Percentiles rank a stretch among this genome's conserved stretches.
These are phyloP conservation scores for Sarotherodon lohbergeri DNA, from an alignment of 2,113 vertebrate genomes.

Conservation along the genomic window DNA sequence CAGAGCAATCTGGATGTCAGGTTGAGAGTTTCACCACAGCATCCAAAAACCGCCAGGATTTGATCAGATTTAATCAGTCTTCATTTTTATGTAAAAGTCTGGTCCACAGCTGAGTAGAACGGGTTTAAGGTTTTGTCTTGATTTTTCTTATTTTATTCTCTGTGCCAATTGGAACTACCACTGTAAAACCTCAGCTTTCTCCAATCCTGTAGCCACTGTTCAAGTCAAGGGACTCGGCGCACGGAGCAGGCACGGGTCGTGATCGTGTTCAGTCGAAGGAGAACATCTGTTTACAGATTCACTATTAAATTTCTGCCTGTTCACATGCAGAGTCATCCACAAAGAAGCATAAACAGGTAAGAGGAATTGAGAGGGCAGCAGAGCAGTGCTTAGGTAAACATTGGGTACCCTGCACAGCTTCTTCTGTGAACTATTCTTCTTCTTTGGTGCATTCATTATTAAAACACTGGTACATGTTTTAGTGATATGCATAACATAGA, in stretches of 20 bases:
- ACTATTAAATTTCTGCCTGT: background rate
- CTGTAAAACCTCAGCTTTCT: background rate
- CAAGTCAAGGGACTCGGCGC: background rate
- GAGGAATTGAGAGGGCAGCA: background rate
- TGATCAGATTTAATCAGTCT: background rate
- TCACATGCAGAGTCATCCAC: background rate
- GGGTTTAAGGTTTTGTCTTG: background rate
- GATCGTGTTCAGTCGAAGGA: background rate
- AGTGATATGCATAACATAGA: constrained; percentile 29
- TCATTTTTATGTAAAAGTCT: background rate
- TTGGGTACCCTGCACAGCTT: background rate
- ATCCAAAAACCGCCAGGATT: background rate
- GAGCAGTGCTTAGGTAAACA: background rate
- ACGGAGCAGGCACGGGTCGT: background rate
- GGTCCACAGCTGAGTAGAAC: background rate
- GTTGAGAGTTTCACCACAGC: background rate
- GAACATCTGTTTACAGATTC: background rate
- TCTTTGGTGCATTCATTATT: constrained; percentile 19
- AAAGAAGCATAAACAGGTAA: background rate
- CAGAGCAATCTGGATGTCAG: background rate
- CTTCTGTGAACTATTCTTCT: background rate
- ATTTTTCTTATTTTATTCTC: background rate
- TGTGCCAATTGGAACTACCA: background rate
- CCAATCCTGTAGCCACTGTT: background rate
- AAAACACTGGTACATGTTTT: constrained; percentile 16